Percentiles rank a stretch among this genome's conserved stretches.
Evolutionary conservation across 1,140 invertebrate species (phyloP).

Genomic region (Matsumurasca onukii): DNA sequence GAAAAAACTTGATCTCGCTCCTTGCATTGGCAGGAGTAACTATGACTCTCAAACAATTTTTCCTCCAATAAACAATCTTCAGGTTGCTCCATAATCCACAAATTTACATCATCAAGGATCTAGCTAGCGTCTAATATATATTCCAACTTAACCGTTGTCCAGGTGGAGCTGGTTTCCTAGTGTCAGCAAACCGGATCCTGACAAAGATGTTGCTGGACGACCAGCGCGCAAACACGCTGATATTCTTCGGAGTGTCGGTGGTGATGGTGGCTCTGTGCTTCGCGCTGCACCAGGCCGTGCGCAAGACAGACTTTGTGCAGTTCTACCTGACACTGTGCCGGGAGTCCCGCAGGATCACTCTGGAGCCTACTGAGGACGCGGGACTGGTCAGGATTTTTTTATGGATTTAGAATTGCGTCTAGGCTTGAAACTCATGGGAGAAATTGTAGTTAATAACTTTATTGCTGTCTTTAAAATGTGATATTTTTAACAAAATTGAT

Average conservation of each 20-base stretch:
- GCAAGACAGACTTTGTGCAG: conserved; percentile 77
- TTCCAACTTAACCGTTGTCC: neutral
- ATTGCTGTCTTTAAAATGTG: no score
- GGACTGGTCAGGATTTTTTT: conserved; percentile 60
- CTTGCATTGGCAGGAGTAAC: no score
- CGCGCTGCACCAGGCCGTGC: conserved; percentile 70
- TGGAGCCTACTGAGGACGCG: conserved; percentile 78
- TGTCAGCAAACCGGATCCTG: conserved; percentile 78
- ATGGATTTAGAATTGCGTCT: no score
- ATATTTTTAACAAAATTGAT: no score
- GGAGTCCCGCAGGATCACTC: conserved; percentile 67
- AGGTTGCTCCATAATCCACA: no score
- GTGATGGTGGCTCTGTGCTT: conserved; percentile 72
- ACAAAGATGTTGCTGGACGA: conserved; percentile 76
- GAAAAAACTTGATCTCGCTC: no score
- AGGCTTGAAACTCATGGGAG: no score
- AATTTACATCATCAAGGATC: no score
- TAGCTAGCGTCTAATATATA: no score
- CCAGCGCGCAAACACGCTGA: conserved; percentile 74
- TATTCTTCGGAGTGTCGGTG: conserved; percentile 81
- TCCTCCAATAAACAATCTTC: no score
- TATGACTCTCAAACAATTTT: no score
- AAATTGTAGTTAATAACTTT: no score
- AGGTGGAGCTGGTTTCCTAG: conserved; percentile 84
- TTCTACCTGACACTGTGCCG: conserved; percentile 76